A percentile compares a stretch with the other conserved stretches of the same genome.
Evolutionary conservation across 2,113 vertebrate species (phyloP).

Genomic region (Rhodinocichla rosea): DNA sequence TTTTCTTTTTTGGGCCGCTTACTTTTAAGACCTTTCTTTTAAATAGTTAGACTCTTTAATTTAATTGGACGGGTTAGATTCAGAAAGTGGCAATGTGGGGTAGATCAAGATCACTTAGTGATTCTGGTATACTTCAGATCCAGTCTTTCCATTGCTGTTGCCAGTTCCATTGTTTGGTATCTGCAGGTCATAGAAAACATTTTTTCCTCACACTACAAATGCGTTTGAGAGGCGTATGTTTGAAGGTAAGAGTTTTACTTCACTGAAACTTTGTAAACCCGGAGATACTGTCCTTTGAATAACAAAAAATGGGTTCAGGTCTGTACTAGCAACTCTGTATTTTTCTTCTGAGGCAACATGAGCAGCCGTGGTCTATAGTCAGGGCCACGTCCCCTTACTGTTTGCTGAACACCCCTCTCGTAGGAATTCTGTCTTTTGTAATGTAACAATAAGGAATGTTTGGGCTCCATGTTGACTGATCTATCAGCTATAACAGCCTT

Average conservation of each 20-base stretch:
- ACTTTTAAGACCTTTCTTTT: background rate
- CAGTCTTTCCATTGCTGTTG: background rate
- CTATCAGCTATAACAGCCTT: background rate
- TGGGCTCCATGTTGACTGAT: background rate
- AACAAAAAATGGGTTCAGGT: background rate
- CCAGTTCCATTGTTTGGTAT: background rate
- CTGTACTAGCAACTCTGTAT: background rate
- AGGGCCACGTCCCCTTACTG: fast-evolving
- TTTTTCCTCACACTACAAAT: background rate
- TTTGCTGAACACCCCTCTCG: background rate
- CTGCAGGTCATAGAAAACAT: background rate
- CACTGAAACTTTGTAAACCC: background rate
- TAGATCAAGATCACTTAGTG: background rate
- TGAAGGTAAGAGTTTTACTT: background rate
- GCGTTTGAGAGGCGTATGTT: background rate
- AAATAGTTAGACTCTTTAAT: background rate
- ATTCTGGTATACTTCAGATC: background rate
- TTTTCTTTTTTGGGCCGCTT: background rate
- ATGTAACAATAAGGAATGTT: background rate
- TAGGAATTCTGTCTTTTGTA: background rate
- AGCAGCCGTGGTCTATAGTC: fast-evolving
- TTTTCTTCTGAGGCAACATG: background rate
- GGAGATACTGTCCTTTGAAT: background rate
- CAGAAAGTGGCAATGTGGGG: background rate
- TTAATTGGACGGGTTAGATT: background rate